These are phyloP conservation scores for Amblyjoppa proteus DNA, from an alignment of 2,888 invertebrate species.

Conservation along the genomic window DNA sequence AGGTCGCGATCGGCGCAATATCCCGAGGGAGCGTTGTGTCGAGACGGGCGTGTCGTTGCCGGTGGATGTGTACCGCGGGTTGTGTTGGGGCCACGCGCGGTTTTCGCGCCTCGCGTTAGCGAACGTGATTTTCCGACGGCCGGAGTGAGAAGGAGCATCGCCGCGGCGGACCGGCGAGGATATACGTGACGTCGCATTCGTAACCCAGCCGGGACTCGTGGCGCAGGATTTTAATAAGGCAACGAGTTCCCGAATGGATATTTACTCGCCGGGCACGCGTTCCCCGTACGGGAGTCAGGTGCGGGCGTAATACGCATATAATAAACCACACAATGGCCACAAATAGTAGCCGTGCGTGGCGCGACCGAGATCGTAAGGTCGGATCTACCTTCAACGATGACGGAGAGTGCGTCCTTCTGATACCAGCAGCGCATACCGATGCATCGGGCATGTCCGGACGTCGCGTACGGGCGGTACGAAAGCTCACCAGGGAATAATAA, in stretches of 20 bases:
- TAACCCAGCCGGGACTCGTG: constrained; percentile 17
- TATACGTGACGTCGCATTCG: constrained; percentile 25
- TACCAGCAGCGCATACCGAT: not conserved
- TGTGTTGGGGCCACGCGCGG: constrained; percentile 25
- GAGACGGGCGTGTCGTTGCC: not conserved
- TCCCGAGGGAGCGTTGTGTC: not conserved
- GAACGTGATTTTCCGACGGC: constrained; percentile 35
- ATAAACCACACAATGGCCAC: constrained; percentile 33
- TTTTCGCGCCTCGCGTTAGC: constrained; percentile 26
- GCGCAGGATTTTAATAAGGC: constrained; percentile 52
- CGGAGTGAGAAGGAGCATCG: not conserved
- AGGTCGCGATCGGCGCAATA: not conserved
- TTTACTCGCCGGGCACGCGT: constrained; percentile 37
- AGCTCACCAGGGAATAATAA: constrained; percentile 52
- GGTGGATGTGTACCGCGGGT: constrained; percentile 11
- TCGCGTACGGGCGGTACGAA: constrained; percentile 36
- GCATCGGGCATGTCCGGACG: constrained; percentile 37
- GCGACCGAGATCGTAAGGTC: not conserved
- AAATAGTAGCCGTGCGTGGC: not conserved
- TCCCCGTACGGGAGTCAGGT: constrained; percentile 29
- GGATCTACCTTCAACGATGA: not conserved
- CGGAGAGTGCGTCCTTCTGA: not conserved
- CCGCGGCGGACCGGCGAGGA: not conserved
- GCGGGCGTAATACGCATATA: constrained; percentile 52
- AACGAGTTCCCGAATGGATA: constrained; percentile 47